Percentiles rank a stretch among this genome's conserved stretches.
Conservation (phyloP, 2,113 vertebrate genomes). For the Mus spicilegus region DNA sequence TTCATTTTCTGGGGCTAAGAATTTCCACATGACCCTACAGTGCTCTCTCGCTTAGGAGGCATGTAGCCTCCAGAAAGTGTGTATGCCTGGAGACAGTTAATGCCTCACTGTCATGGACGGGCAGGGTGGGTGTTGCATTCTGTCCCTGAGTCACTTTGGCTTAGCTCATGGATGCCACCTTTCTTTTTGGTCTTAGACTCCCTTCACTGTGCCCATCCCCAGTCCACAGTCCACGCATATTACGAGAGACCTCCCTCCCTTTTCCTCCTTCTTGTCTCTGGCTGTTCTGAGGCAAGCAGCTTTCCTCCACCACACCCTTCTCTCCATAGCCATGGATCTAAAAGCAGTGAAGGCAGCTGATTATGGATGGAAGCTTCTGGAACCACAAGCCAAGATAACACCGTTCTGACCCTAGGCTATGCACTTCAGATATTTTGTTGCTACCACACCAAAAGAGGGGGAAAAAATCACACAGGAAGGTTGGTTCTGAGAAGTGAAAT, state of each 20-base stretch:
- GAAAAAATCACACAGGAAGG: background rate
- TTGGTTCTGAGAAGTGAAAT: background rate
- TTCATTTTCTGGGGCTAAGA: background rate
- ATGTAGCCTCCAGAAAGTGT: background rate
- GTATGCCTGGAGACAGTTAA: background rate
- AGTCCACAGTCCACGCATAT: background rate
- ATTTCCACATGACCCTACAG: background rate
- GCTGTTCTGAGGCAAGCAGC: background rate
- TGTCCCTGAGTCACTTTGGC: background rate
- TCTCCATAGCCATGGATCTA: too few relatives aligned
- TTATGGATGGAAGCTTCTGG: background rate
- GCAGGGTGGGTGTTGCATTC: background rate
- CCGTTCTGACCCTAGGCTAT: background rate
- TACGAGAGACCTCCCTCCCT: background rate
- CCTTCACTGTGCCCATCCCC: background rate
- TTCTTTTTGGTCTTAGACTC: background rate
- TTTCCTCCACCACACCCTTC: background rate
- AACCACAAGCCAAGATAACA: background rate
- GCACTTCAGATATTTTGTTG: background rate
- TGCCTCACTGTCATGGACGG: background rate
- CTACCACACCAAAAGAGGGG: background rate
- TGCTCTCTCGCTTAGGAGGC: background rate
- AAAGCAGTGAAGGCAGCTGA: background rate
- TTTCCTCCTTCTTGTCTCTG: background rate
- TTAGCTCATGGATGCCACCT: background rate